Evolutionary conservation across 2,113 vertebrate genomes (phyloP), one percentile per base, ranked within the genome.

Genomic region (Hepsetus odoe): DNA sequence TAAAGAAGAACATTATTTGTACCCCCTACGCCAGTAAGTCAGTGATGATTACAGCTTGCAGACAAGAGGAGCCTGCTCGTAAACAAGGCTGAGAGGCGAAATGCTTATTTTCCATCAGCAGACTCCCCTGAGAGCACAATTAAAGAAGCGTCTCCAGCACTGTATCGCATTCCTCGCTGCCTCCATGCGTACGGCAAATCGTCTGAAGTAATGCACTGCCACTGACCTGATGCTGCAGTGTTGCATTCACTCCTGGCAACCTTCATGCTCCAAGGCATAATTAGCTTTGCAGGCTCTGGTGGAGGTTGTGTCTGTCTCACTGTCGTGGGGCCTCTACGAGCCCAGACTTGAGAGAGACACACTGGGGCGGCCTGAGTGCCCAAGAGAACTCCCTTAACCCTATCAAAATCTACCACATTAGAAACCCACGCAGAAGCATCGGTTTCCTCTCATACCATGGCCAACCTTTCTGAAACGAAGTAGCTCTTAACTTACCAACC

Each of bases 251-350:
- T 51, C 62, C 46, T 73, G 53, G 53, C 33, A 71, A 46, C 46
- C n/a, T 78, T 64, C 44, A 76, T 46, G 26, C 71, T 79, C 51
- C 38, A 10, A 30, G 28, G 30, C 26, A 20, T 66, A 76, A 71
- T 74, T 42, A 71, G 38, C 65, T 71, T 14, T 67, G 22, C 30
- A 55, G 35, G n/a, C 56, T 77, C 30, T 12, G 53, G 58, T 61
- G 13, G 5, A 18, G 14, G 44, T 49, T 49, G 44, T 49, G 44
- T 71, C 40, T 71, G 53, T 26, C 65, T 66, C 40, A 56, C 12
- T 30, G 35, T 28, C 18, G 20, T 62, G 30, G 20, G 64, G 68
- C 68, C 72, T 78, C 40, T 82, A 46, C 73, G 79, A 77, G 80
- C 71, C 80, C 71, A 79, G 68, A 82, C 82, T 20, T 42, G 40